Conservation (phyloP, 2,113 vertebrate genomes). For the Dasypus novemcinctus region DNA sequence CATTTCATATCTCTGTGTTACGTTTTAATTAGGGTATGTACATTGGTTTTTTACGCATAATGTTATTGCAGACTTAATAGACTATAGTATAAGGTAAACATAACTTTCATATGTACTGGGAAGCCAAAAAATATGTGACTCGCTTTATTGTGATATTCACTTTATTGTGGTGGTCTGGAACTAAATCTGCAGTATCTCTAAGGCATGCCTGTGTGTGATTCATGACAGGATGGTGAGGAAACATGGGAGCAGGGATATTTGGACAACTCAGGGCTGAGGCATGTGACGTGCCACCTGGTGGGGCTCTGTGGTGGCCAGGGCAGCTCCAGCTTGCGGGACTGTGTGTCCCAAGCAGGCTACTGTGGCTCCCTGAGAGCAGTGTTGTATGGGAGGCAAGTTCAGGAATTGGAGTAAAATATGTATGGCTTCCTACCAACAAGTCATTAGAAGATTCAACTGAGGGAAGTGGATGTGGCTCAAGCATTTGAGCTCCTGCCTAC, state of each 20-base stretch:
- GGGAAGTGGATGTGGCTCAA: too few species aligned
- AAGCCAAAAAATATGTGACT: too few species aligned
- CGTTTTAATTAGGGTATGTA: too few species aligned
- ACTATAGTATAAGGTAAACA: too few species aligned
- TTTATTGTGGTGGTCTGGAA: too few species aligned
- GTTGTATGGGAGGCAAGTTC: background rate
- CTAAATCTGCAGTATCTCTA: too few species aligned
- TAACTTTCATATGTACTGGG: too few species aligned
- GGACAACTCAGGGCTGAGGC: background rate
- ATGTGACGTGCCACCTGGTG: fast-evolving
- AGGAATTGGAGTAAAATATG: background rate
- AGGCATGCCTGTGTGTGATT: background rate
- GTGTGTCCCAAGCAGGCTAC: background rate
- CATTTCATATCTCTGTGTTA: too few species aligned
- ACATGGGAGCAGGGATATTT: background rate
- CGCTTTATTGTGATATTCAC: too few species aligned
- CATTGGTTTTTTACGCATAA: too few species aligned
- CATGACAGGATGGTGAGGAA: background rate
- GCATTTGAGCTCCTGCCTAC: too few species aligned
- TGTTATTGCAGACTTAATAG: too few species aligned
- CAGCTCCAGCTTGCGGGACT: background rate
- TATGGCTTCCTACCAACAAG: background rate
- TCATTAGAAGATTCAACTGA: background rate
- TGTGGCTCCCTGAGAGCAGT: background rate
- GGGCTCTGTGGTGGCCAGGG: background rate